Percentiles rank a stretch among this genome's conserved stretches.
Conservation (phyloP, 1,140 invertebrate species). For the Cecropterus lyciades region DNA sequence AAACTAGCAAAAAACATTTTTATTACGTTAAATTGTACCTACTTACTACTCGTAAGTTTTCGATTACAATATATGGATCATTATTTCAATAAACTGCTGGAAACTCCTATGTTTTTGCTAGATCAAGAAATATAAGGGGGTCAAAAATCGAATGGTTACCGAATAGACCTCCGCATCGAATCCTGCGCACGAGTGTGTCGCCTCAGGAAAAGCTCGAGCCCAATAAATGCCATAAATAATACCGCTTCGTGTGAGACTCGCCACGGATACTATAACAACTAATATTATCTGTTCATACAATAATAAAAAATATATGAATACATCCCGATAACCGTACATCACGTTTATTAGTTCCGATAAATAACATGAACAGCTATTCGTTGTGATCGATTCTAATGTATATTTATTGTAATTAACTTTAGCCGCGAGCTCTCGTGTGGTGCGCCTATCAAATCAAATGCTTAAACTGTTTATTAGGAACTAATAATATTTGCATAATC, state of each 20-base stretch:
- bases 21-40: too few relatives aligned
- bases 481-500: conserved; percentile 82
- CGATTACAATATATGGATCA: too few relatives aligned
- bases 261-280: conserved; percentile 65
- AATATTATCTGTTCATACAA: conserved; percentile 65
- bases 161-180: conserved; percentile 47
- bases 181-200: conserved; percentile 59
- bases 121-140: too few relatives aligned
- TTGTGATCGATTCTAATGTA: conserved; percentile 80
- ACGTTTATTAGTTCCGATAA: conserved; percentile 80
- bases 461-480: conserved; percentile 79
- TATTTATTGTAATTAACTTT: conserved; percentile 78
- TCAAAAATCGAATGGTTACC: conserved; percentile 38
- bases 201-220: conserved; percentile 70
- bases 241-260: conserved; percentile 64
- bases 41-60: too few relatives aligned
- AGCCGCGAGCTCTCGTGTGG: conserved; percentile 49
- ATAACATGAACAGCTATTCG: conserved; percentile 70
- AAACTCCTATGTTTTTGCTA: too few relatives aligned
- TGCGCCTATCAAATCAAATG: conserved; percentile 69
- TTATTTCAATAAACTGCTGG: too few relatives aligned
- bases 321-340: conserved; percentile 76
- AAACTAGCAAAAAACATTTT: too few relatives aligned
- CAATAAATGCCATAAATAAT: conserved; percentile 78
- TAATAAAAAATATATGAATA: conserved; percentile 66